Evolutionary conservation across 2,888 invertebrate genomes (phyloP), one percentile per base, ranked within the genome.

Genomic region (Spialia ferax): DNA sequence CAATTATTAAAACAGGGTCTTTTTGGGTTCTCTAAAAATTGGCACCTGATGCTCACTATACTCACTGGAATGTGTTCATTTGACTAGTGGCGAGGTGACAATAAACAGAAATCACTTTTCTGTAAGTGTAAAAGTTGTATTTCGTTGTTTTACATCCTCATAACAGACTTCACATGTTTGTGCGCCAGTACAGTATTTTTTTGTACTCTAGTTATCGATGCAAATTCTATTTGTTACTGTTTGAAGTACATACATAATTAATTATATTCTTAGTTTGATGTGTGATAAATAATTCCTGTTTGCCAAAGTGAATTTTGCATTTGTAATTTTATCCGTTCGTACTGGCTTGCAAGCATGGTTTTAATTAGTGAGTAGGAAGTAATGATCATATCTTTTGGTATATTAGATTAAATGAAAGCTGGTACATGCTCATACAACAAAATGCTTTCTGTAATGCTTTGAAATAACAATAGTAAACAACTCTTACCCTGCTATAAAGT

Each of bases 251-350:
- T 54, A 54, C 54, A 13, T 50, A 45, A 22, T 15, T 50, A 45
- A 10, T 61, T 64, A 72, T 77, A 74, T 80, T 71, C 73, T 68
- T 63, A 70, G 70, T 74, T 74, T 71, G 78, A 80, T 77, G 73
- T 74, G 70, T 73, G 83, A 83, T 87, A 85, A 83, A 70, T 77
- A 75, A 74, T 75, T 84, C 79, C 77, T 80, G 80, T 82, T 88
- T 87, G 88, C 92, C 93, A 92, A 92, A 93, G 91, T 84, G 78
- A 81, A 80, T 74, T 76, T 69, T 87, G 90, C 88, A 91, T 91
- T 92, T 91, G 79, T 88, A 83, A 84, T 85, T 77, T 83, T 84
- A 83, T 80, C 79, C 71, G 77, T 67, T 76, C 2, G 85, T 90
- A 87, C 90, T 91, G 91, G 87, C 86, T 76, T 73, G 76, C 82